phyloP scores from a whole-genome alignment of 2,797 vertebrate species.

The Martes flavigula region DNA sequence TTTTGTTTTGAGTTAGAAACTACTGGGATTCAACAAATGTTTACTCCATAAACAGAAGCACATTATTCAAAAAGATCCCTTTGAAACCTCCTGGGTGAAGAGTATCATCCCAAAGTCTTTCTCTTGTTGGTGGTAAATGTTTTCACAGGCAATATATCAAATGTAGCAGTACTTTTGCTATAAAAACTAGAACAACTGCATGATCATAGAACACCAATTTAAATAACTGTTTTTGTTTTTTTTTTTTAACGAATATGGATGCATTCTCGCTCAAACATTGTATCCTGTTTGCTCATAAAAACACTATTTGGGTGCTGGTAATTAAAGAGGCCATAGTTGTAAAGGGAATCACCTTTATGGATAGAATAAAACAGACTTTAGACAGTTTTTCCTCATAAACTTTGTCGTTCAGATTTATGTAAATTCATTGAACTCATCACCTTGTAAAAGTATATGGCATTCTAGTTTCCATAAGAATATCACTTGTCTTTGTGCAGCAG shows the following conservation, averaged over 20 bases:
- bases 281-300: not conserved
- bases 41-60: not conserved
- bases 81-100: not conserved
- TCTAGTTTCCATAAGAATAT: not conserved
- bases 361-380: not conserved
- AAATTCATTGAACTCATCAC: not conserved
- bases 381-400: not conserved
- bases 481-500: not conserved
- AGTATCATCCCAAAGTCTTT: slow-evolving; percentile 39
- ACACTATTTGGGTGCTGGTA: not conserved
- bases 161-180: not conserved
- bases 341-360: not conserved
- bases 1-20: not conserved
- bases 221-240: slow-evolving; percentile 11
- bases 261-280: not conserved
- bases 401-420: not conserved
- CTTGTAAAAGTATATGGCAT: not conserved
- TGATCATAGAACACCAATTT: not conserved
- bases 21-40: not conserved
- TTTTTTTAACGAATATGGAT: not conserved
- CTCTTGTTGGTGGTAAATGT: not conserved
- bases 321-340: not conserved
- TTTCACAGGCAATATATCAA: slow-evolving; percentile 24
- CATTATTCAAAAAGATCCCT: slow-evolving; percentile 31
- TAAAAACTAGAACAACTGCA: not conserved